Conservation (phyloP, 2,888 invertebrate genomes). For the Perizoma flavofasciatum region DNA sequence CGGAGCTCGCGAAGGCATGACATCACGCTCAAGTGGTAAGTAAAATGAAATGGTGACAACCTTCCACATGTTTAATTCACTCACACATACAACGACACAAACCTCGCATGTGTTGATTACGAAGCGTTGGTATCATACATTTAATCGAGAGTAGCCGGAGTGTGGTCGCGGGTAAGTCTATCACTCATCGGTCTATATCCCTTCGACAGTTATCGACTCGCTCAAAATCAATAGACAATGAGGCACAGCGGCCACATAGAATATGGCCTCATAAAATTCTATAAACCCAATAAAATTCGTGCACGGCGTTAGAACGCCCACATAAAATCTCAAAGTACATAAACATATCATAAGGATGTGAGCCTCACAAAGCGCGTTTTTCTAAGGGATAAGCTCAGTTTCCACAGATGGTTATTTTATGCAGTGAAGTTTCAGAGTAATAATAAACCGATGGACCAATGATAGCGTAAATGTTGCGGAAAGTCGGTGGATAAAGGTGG, state of each 20-base stretch:
- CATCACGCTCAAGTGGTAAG: no score
- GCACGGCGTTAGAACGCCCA: conserved; percentile 80
- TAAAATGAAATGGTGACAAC: no score
- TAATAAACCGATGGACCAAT: background rate
- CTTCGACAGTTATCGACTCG: conserved; percentile 54
- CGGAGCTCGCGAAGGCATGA: no score
- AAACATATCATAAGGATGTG: conserved; percentile 83
- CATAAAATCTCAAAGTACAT: conserved; percentile 83
- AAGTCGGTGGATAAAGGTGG: no score
- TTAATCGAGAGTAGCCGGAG: no score
- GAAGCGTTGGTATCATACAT: no score
- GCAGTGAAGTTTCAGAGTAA: conserved; percentile 56
- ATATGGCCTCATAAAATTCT: conserved; percentile 81
- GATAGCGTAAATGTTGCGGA: no score
- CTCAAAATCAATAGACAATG: conserved; percentile 80
- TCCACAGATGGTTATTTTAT: conserved; percentile 82
- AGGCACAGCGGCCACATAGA: conserved; percentile 77
- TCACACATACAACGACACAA: no score
- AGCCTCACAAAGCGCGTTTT: conserved; percentile 80
- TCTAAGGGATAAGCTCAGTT: conserved; percentile 76
- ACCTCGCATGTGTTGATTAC: no score
- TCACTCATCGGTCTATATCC: conserved; percentile 24
- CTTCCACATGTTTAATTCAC: no score
- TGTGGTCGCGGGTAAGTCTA: background rate
- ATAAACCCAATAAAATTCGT: conserved; percentile 83